phyloP scores from a whole-genome alignment of 2,888 invertebrate species.

The Erannis defoliaria region DNA sequence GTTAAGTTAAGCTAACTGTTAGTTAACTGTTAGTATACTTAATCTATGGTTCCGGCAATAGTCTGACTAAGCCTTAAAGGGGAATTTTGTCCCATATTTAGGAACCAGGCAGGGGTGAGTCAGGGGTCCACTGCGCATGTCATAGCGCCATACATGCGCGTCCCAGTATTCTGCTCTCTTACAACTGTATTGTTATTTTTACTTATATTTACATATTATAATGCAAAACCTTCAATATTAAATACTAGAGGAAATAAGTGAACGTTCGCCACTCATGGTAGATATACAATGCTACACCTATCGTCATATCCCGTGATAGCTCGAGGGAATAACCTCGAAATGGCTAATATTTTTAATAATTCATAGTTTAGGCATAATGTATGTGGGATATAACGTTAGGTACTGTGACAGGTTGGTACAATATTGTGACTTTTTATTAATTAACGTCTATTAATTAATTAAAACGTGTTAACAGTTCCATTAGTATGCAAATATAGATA shows the following conservation, averaged over 20 bases:
- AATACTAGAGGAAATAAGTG: neutral
- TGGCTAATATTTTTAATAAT: conserved; percentile 27
- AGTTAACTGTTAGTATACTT: too few relatives aligned
- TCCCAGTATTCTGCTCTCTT: conserved; percentile 7
- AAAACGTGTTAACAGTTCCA: neutral
- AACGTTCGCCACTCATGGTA: neutral
- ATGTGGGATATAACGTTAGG: conserved; percentile 6
- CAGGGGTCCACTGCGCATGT: conserved; percentile 39
- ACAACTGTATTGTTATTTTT: conserved; percentile 44
- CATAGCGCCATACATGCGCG: conserved; percentile 38
- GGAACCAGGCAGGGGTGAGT: conserved; percentile 3
- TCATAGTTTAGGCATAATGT: conserved; percentile 12
- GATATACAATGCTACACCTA: neutral
- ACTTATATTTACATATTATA: conserved; percentile 28
- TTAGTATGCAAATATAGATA: neutral
- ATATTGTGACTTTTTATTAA: conserved; percentile 1
- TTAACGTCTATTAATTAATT: neutral
- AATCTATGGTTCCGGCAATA: too few relatives aligned
- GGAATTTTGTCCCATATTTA: neutral
- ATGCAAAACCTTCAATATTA: conserved; percentile 7
- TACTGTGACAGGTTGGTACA: conserved; percentile 6
- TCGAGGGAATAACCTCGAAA: conserved; percentile 26
- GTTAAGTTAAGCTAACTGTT: too few relatives aligned
- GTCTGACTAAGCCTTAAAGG: conserved; percentile 1
- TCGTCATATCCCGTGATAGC: conserved; percentile 23